A percentile compares a stretch with the other conserved stretches of the same genome.
These are phyloP conservation scores for Xenopus borealis DNA, from an alignment of 2,113 vertebrate species.

Conservation along the genomic window DNA sequence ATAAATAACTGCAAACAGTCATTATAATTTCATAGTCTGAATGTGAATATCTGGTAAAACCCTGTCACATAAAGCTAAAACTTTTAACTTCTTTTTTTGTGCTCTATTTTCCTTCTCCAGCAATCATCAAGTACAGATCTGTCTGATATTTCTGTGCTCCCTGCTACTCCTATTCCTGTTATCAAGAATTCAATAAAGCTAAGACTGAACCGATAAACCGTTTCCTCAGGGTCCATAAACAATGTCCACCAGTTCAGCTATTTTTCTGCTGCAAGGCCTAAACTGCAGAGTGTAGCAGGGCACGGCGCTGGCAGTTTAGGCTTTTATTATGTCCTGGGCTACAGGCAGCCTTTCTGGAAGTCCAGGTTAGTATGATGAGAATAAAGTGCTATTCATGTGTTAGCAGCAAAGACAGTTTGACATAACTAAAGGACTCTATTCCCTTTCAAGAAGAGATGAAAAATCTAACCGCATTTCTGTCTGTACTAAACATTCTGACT, in stretches of 20 bases:
- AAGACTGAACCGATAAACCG: conserved; percentile 72
- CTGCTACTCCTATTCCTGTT: conserved; percentile 70
- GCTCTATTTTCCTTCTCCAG: conserved; percentile 62
- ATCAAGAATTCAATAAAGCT: conserved; percentile 82
- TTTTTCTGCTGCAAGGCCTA: conserved; percentile 59
- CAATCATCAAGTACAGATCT: conserved; percentile 65
- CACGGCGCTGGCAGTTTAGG: conserved; percentile 55
- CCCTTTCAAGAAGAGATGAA: conserved; percentile 58
- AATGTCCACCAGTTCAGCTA: conserved; percentile 61
- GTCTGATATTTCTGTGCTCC: conserved; percentile 67
- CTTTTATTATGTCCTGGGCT: conserved; percentile 62
- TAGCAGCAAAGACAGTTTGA: conserved; percentile 62
- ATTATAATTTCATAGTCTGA: no score
- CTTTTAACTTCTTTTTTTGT: neutral
- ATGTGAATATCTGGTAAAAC: no score
- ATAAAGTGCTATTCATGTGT: conserved; percentile 63
- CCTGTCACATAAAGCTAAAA: neutral
- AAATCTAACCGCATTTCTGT: conserved; percentile 53
- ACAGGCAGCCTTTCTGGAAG: conserved; percentile 57
- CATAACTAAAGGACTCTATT: conserved; percentile 60
- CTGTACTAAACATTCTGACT: conserved; percentile 60
- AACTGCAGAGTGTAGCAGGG: conserved; percentile 60
- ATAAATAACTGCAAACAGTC: no score
- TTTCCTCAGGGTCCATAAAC: conserved; percentile 59
- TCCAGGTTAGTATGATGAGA: conserved; percentile 64